Evolutionary conservation across 2,797 vertebrate species (phyloP).

Genomic region (Muraenolepis orangiensis): DNA sequence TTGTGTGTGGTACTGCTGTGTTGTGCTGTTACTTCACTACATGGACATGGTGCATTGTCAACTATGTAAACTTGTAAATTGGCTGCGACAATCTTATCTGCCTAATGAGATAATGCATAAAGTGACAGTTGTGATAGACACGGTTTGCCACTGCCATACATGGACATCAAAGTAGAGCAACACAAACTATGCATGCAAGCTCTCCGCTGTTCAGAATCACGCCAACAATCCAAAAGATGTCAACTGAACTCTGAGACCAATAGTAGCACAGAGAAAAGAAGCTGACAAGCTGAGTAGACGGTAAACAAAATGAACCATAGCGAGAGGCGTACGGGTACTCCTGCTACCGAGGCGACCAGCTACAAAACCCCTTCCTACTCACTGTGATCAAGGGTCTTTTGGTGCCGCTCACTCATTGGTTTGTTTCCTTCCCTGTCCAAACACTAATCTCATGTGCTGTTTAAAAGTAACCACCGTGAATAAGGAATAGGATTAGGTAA

Average conservation of each 20-base stretch:
- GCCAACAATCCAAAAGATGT: constrained; percentile 39
- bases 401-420: constrained; percentile 57
- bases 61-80: no score
- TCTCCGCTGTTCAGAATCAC: constrained; percentile 46
- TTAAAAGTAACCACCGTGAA: constrained; percentile 50
- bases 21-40: no score
- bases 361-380: background rate
- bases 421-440: constrained; percentile 31
- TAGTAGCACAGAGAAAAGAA: constrained; percentile 31
- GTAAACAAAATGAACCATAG: background rate
- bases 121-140: no score
- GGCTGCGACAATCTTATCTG: no score
- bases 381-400: constrained; percentile 50
- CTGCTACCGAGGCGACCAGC: background rate
- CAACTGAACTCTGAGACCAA: constrained; percentile 38
- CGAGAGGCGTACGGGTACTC: background rate
- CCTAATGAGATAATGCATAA: no score
- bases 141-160: no score
- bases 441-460: constrained; percentile 45
- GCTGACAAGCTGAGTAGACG: constrained; percentile 16
- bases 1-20: no score
- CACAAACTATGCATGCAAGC: constrained; percentile 78
- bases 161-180: constrained; percentile 71
- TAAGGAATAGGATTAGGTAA: constrained; percentile 6
- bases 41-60: no score